Percentiles rank a stretch among this genome's conserved stretches.
Evolutionary conservation across 2,113 vertebrate species (phyloP).

Genomic region (Reinhardtius hippoglossoides): DNA sequence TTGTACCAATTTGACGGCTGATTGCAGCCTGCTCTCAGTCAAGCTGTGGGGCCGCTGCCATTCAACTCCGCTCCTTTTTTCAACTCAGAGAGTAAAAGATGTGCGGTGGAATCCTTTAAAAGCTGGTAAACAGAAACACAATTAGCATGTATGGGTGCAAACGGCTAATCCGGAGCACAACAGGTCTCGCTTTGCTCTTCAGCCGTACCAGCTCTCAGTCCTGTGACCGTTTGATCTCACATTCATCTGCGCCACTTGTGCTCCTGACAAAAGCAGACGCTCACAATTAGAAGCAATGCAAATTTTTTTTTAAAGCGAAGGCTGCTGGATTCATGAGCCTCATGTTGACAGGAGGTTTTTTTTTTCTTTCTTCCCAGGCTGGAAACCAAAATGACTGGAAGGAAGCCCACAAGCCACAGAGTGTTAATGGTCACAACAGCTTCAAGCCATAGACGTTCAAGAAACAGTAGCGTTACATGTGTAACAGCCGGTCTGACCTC

Average conservation of each 20-base stretch:
- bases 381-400: conserved; percentile 64
- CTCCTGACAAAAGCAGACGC: conserved; percentile 40
- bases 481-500: conserved; percentile 5
- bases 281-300: conserved; percentile 37
- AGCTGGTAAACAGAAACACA: conserved; percentile 54
- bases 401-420: conserved; percentile 60
- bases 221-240: conserved; percentile 35
- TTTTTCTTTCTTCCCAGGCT: conserved; percentile 39
- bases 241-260: conserved; percentile 30
- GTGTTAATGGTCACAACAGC: conserved; percentile 52
- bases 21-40: conserved; percentile 37
- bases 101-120: conserved; percentile 39
- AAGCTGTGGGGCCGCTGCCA: conserved; percentile 36
- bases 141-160: conserved; percentile 53
- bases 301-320: conserved; percentile 26
- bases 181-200: conserved; percentile 36
- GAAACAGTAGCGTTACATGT: conserved; percentile 29
- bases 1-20: conserved; percentile 36
- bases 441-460: conserved; percentile 38
- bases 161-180: conserved; percentile 41
- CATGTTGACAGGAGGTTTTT: conserved; percentile 3
- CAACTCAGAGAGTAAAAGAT: conserved; percentile 36
- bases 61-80: conserved; percentile 31
- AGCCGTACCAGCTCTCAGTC: conserved; percentile 22
- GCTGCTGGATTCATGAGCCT: conserved; percentile 30